Percentiles rank a stretch among this genome's conserved stretches.
Conservation (phyloP, 2,113 vertebrate genomes). For the Orycteropus afer region DNA sequence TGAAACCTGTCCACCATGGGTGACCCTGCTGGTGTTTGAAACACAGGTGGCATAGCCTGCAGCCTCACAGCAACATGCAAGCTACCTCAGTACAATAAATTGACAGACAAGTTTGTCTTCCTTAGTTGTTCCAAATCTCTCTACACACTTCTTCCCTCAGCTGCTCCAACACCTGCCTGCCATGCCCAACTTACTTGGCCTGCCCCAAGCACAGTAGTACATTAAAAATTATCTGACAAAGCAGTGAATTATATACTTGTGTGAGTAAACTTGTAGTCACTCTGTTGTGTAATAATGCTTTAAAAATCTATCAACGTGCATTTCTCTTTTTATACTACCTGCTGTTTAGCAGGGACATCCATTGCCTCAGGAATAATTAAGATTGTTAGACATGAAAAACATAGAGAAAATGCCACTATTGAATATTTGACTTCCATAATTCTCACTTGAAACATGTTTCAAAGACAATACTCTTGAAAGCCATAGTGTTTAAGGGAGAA, state of each 20-base stretch:
- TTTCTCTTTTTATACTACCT: background rate
- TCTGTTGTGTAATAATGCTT: constrained; percentile 44
- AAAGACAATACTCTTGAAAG: constrained; percentile 74
- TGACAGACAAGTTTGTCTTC: no score
- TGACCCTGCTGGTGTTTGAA: no score
- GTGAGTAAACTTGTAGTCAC: background rate
- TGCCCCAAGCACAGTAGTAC: no score
- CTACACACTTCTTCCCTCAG: no score
- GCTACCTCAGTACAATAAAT: no score
- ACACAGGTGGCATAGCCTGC: no score
- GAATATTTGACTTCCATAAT: constrained; percentile 74
- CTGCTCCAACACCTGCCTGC: no score
- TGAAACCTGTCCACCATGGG: no score
- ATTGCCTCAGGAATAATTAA: constrained; percentile 58
- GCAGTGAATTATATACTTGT: background rate
- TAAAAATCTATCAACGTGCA: constrained; percentile 1
- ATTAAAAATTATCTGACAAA: constrained; percentile 33
- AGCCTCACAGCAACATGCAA: no score
- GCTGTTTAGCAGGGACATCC: constrained; percentile 64
- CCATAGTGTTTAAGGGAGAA: constrained; percentile 47
- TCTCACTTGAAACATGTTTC: constrained; percentile 72
- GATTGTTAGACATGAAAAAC: constrained; percentile 24
- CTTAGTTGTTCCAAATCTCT: no score
- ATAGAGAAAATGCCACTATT: constrained; percentile 49
- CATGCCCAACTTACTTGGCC: no score